A percentile compares a stretch with the other conserved stretches of the same genome.
These are phyloP conservation scores for Mormyrus iriodes DNA, from an alignment of 2,113 vertebrate species.

Conservation along the genomic window DNA sequence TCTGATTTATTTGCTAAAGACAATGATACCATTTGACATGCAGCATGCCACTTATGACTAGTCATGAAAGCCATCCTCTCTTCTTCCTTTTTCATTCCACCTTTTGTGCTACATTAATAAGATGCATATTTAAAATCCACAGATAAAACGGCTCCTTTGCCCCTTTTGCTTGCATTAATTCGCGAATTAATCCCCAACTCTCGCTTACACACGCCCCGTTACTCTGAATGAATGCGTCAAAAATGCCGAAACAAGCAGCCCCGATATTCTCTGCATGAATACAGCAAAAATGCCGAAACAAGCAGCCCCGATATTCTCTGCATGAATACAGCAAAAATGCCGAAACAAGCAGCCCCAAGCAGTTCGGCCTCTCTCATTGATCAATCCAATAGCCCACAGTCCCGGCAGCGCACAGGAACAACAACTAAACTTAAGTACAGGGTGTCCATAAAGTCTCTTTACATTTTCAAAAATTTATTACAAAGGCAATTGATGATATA, in stretches of 20 bases:
- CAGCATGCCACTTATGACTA: neutral
- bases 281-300: neutral
- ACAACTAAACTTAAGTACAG: too few species aligned
- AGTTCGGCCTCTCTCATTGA: too few species aligned
- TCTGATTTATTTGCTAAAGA: neutral
- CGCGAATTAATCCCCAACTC: neutral
- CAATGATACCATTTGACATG: neutral
- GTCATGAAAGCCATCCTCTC: neutral
- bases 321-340: too few species aligned
- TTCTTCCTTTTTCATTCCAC: neutral
- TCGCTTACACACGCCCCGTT: neutral
- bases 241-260: neutral
- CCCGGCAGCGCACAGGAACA: too few species aligned
- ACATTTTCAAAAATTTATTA: too few species aligned
- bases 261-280: neutral
- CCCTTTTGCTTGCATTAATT: neutral
- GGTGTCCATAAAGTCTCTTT: too few species aligned
- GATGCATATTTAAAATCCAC: constrained; percentile 18
- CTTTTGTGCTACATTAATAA: constrained; percentile 11
- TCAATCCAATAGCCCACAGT: too few species aligned
- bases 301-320: neutral
- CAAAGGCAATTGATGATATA: too few species aligned
- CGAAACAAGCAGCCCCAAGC: too few species aligned
- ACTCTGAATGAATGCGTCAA: neutral
- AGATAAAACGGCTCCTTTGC: neutral